Evolutionary conservation across 2,888 invertebrate species (phyloP), one percentile per base, ranked within the genome.

Genomic region (Drosophila helvetica): DNA sequence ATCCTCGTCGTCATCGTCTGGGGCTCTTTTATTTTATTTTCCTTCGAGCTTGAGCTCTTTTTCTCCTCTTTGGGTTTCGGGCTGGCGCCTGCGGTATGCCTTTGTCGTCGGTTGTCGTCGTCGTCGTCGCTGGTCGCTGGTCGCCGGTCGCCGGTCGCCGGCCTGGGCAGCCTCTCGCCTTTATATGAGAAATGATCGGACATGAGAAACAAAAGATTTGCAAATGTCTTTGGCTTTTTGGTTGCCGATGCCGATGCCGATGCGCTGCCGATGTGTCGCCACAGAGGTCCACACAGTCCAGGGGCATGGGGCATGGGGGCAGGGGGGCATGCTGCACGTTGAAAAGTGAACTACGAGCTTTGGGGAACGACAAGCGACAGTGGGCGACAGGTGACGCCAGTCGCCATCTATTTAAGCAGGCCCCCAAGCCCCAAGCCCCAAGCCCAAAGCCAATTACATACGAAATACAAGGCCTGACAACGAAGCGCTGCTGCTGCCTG

Each of bases 61-160:
- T 58, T 59, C 62, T 62, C 30, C 53, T 66, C 73, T 60, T 69
- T 74, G 74, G 70, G 80, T 75, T 86, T 81, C 74, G 81, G 84
- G 89, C 86, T 73, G 90, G 90, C 90, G 90, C 90, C 90, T 90
- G 90, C 91, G 90, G 90, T 90, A 88, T 89, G 88, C 90, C 89
- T 90, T 90, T 90, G 90, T 90, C 86, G 85, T 86, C 80, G 72
- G 90, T 90, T 87, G 82, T 86, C 79, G 70, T 74, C 56, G 64
- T 70, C 55, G 57, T 43, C 51, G 54, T 38, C 33, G 33, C 22
- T 22, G 22, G 22, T 54, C 45, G 58, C 78, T 74, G 88, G 88
- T 89, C 81, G 84, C 79, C 78, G 81, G 71, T 68, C 38, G 6
- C 46, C 87, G 77, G 77, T 89, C 84, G 80, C 79, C 77, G 81